Base-by-base conservation (phyloP, 2,797 vertebrate species). In the Peromyscus nudipes region DNA sequence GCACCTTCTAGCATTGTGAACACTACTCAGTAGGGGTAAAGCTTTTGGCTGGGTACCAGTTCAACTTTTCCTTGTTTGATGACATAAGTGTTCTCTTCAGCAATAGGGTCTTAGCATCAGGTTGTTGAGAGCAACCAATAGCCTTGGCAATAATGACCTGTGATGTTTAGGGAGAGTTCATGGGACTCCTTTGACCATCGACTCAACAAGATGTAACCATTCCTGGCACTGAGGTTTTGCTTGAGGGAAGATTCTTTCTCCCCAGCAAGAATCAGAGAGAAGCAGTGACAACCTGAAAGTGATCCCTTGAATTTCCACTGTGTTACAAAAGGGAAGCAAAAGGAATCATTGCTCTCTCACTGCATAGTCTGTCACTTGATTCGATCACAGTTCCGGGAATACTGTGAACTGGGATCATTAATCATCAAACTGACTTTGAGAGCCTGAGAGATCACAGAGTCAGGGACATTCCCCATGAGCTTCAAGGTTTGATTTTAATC, bases 401-500 rank as follows among this genome's bases (percentile, higher is more conserved):
- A 95, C 92, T 86, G 71, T 64, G 65, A 75, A 87, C n/a, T 46
- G 71, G 64, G 52, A 60, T 86, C 43, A 82, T 95, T 95, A 89
- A 94, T 95, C 52, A 52, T 85, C 77, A 93, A 84, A 92, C 62
- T 97, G 95, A 89, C 86, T 34, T 10, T 0, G 55, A 95, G 34
- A 37, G 73, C 23, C 16, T 87, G 96, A 96, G 76, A 94, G 87
- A 96, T 94, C 0, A 0, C 83, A 94, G 91, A 96, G 91, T 0
- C 69, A 69, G 43, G 94, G 96, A 92, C 37, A 91, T 92, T 81
- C 85, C 82, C 55, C 75, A 43, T 83, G 73, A 71, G 79, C 52
- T 31, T 88, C 57, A 80, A 0, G 86, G 71, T 55, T 79, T 97
- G 55, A 52, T 77, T 91, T 97, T 96, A 92, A 97, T 97, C 92